phyloP scores from a whole-genome alignment of 1,140 invertebrate species.

The Stegodyphus mimosarum region DNA sequence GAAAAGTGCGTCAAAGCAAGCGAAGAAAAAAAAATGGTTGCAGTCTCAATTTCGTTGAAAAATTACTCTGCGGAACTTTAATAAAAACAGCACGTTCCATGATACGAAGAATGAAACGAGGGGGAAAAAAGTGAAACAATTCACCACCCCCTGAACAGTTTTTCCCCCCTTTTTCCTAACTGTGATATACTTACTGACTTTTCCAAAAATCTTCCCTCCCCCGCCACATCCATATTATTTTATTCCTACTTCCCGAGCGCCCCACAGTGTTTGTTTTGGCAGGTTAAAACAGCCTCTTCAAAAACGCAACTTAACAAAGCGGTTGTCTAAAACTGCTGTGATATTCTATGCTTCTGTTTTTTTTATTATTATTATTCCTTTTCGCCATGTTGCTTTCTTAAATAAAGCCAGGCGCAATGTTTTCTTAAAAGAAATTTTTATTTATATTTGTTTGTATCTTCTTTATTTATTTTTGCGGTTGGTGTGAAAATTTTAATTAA shows the following conservation, averaged over 20 bases:
- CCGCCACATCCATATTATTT: not conserved
- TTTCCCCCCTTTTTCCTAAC: too few relatives aligned
- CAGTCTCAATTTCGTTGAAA: too few relatives aligned
- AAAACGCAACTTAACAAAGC: constrained; percentile 5
- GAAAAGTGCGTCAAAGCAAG: not conserved
- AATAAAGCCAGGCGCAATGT: constrained; percentile 7
- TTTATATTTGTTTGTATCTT: not conserved
- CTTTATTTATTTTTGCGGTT: not conserved
- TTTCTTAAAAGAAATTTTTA: constrained; percentile 13
- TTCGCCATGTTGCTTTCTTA: constrained; percentile 15
- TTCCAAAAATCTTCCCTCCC: not conserved
- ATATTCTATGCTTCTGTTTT: not conserved
- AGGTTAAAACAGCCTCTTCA: constrained; percentile 11
- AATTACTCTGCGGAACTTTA: not conserved
- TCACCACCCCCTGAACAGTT: constrained; percentile 9
- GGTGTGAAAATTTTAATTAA: constrained; percentile 30
- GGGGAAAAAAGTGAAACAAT: constrained; percentile 15
- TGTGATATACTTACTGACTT: too few relatives aligned
- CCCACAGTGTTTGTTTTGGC: constrained; percentile 17
- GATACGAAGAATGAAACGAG: constrained; percentile 17
- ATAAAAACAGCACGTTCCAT: constrained; percentile 19
- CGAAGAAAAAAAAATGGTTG: constrained; percentile 6
- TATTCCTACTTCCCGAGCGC: too few relatives aligned
- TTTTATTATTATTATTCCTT: not conserved
- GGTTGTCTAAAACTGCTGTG: constrained; percentile 4